phyloP scores from a whole-genome alignment of 2,113 vertebrate species.

The Daphoenositta chrysoptera region DNA sequence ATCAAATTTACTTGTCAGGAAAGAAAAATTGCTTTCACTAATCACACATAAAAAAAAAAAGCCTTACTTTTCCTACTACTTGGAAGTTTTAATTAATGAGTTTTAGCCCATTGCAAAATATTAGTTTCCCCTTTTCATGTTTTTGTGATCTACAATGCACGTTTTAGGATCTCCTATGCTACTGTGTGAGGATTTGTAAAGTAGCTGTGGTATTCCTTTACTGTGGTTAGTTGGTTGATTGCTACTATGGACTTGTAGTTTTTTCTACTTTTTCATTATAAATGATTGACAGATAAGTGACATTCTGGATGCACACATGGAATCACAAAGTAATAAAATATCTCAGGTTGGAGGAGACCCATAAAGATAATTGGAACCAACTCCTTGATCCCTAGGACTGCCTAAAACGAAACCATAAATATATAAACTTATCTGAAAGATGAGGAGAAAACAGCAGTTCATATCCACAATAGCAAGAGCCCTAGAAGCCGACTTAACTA shows the following conservation, averaged over 20 bases:
- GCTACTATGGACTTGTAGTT: not conserved
- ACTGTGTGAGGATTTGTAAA: not conserved
- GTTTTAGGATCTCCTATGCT: not conserved
- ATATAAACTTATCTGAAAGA: not conserved
- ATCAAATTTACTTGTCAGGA: not conserved
- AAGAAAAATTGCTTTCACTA: not conserved
- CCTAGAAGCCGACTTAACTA: not conserved
- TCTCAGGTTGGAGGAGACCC: not conserved
- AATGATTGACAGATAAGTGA: not conserved
- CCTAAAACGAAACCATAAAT: not conserved
- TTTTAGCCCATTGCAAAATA: not conserved
- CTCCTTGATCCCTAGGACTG: not conserved
- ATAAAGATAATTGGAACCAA: not conserved
- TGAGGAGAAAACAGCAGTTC: not conserved
- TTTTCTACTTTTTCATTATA: not conserved
- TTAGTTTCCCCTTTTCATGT: not conserved
- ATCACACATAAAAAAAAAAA: not conserved
- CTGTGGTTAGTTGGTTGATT: not conserved
- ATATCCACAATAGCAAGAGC: not conserved
- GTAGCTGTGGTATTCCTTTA: not conserved
- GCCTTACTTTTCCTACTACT: not conserved
- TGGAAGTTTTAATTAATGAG: not conserved
- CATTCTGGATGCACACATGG: not conserved
- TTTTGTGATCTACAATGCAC: not conserved
- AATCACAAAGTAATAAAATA: not conserved